Evolutionary conservation across 92 coral and sea anemone species (phyloP), one percentile per base, ranked within the genome.

Genomic region (Micromussa lordhowensis): DNA sequence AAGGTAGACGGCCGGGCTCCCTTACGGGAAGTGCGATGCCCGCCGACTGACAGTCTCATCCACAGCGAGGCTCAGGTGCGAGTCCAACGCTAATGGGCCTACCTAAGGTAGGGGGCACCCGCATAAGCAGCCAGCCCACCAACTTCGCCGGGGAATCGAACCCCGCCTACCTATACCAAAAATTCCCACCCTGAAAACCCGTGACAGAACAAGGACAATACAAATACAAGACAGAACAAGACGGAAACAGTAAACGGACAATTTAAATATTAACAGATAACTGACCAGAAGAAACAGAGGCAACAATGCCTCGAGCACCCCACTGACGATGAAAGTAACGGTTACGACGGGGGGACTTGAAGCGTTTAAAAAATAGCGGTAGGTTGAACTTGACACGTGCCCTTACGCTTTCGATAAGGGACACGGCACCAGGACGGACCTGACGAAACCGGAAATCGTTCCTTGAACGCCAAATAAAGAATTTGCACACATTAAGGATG

Each of bases 31-130:
- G 51, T 44, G 51, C 51, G 10, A 44, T 44, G 51, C 51, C 51
- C 0, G 51, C 51, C 51, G 0, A 44, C 51, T 9, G 51, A 7
- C 12, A 44, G 51, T 8, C 51, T 44, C 51, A 44, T 44, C 51
- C 51, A 44, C 1, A 7, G 0, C 51, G 13, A 44, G 13, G 51
- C 8, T 40, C 87, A 89, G n/a, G n/a, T n/a, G n/a, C 94, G 63
- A 91, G 82, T 87, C 91, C 94, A 87, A 87, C 89, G 89, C 94
- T 71, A 88, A 89, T 80, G 3, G 34, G 61, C 16, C 61, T 3
- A 55, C 18, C 18, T 16, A 55, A 16, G 22, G 61, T 1, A 19
- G 61, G 61, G 19, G 0, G 0, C 61, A 44, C 51, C 48, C 7
- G 7, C 51, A 8, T 7, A 44, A 44, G 48, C 7, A 40, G 48